Conservation (phyloP, 37 sponge, comb jelly and placozoan species). For the Chondrosia reniformis region DNA sequence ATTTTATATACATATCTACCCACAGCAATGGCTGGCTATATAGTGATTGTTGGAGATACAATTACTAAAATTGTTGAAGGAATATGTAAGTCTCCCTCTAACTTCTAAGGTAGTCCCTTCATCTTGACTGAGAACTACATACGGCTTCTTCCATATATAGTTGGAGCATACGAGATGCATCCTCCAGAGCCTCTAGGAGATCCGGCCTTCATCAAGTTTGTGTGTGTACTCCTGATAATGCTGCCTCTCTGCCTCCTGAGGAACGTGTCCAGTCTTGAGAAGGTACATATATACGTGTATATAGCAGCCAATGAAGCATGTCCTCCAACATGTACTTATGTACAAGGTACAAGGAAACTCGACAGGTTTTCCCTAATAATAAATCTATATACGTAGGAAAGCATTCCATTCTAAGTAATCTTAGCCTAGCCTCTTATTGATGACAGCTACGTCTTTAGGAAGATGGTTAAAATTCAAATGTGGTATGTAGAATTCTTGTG, state of each 20-base stretch:
- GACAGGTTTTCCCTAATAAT: background rate
- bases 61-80: slow-evolving; percentile 26
- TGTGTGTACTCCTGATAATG: slow-evolving; percentile 48
- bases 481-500: too few species aligned
- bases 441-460: too few species aligned
- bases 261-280: slow-evolving; percentile 60
- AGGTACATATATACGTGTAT: slow-evolving; percentile 26
- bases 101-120: background rate
- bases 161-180: background rate
- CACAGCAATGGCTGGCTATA: slow-evolving; percentile 57
- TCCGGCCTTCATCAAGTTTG: slow-evolving; percentile 30
- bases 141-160: background rate
- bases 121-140: too few species aligned
- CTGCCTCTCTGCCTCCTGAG: slow-evolving; percentile 48
- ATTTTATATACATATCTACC: background rate
- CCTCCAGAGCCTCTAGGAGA: background rate
- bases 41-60: slow-evolving; percentile 60
- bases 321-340: background rate
- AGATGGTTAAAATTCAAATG: too few species aligned
- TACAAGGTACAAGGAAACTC: background rate
- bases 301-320: background rate
- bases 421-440: background rate
- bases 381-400: background rate
- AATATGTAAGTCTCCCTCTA: slow-evolving; percentile 29
- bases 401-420: background rate